phyloP scores from a whole-genome alignment of 2,888 invertebrate genomes.

The Euzetes globulus region DNA sequence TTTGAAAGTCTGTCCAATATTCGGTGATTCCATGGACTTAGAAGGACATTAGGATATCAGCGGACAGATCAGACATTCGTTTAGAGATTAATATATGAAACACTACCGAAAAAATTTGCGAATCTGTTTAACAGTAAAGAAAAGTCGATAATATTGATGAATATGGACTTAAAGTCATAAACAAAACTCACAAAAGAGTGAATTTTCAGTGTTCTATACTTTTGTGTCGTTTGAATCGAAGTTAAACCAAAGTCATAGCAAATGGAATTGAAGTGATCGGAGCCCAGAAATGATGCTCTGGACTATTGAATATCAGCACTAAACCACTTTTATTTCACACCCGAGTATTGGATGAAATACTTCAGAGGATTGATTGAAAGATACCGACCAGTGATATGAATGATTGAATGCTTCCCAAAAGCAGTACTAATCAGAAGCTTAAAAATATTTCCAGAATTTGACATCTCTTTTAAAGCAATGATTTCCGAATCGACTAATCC shows the following conservation, averaged over 20 bases:
- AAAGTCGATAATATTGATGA: not conserved
- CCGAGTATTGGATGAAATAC: conserved; percentile 6
- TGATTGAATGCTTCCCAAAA: conserved; percentile 7
- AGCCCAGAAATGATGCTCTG: not conserved
- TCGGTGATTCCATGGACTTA: not conserved
- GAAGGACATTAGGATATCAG: conserved; percentile 5
- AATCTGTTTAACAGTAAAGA: not conserved
- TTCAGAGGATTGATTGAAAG: not conserved
- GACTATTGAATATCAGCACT: not conserved
- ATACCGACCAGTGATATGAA: conserved; percentile 14
- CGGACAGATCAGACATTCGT: not conserved
- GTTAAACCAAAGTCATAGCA: not conserved
- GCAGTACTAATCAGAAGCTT: not conserved
- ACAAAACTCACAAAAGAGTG: not conserved
- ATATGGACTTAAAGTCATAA: not conserved
- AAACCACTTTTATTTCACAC: conserved; percentile 29
- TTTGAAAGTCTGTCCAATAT: not conserved
- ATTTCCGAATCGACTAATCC: not conserved
- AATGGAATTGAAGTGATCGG: not conserved
- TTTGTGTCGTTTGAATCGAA: not conserved
- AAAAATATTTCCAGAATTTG: conserved; percentile 9
- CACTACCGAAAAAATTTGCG: not conserved
- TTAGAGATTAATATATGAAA: not conserved
- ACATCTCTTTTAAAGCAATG: conserved; percentile 23
- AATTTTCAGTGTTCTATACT: not conserved